Conservation (phyloP, 2,888 invertebrate genomes). For the Lepetodrilus schrolli region DNA sequence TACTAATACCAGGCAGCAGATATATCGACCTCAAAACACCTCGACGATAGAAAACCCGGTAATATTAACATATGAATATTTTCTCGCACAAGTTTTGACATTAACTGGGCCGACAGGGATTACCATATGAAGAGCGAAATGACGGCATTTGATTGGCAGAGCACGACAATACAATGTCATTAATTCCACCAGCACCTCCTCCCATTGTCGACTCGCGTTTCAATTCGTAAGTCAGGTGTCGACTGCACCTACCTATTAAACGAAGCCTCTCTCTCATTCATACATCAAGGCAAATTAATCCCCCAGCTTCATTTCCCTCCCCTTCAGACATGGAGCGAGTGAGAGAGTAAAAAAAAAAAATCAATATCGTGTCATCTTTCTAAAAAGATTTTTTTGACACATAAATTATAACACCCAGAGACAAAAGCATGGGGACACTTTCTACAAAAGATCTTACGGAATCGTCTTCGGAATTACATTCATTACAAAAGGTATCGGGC, state of each 20-base stretch:
- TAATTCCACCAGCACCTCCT: too few species aligned
- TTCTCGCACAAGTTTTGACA: too few species aligned
- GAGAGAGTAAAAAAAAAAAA: too few species aligned
- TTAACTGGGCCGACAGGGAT: too few species aligned
- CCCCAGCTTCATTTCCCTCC: neutral
- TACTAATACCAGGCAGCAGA: too few species aligned
- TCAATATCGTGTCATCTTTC: constrained; percentile 8
- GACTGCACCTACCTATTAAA: neutral
- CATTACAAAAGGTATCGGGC: neutral
- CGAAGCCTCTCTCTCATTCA: neutral
- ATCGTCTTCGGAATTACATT: constrained; percentile 10
- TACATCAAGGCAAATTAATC: neutral
- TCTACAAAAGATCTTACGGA: constrained; percentile 11
- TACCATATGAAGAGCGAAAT: too few species aligned
- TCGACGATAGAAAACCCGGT: too few species aligned
- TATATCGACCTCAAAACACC: too few species aligned
- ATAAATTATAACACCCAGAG: constrained; percentile 6
- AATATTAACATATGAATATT: too few species aligned
- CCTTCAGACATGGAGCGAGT: neutral
- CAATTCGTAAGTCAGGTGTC: neutral
- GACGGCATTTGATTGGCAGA: too few species aligned
- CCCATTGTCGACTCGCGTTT: neutral
- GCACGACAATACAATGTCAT: too few species aligned
- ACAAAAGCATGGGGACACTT: neutral
- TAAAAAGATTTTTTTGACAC: neutral